Evolutionary conservation across 2,113 vertebrate genomes (phyloP), one percentile per base, ranked within the genome.

Genomic region (Lonchura striata): DNA sequence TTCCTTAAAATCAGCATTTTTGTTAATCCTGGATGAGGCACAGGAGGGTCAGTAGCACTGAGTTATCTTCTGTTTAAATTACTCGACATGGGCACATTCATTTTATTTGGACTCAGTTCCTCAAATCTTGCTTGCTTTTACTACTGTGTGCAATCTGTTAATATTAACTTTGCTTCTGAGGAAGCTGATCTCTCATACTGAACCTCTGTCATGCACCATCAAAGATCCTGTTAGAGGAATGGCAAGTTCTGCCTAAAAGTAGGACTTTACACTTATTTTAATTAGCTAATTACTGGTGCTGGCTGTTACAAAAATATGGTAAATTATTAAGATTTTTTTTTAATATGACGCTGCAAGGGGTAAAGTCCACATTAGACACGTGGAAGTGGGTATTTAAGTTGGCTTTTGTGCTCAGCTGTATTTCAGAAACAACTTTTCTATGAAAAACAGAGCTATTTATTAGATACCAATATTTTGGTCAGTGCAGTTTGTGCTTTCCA

Each of bases 81-180:
- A 15, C 60, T 21, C 78, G 82, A 61, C 85, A 31, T 0, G 46
- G 75, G 24, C 79, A 70, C 1, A 1, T 63, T 95, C 16, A 4
- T 83, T 91, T 78, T 49, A 35, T 93, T 95, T 96, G 94, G 50
- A 54, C 35, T 64, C 74, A 86, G 4, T 70, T 90, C 76, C 31
- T 90, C 77, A 72, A 31, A 49, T 82, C 88, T 25, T 49, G 60
- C 27, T 2, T 69, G 59, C 37, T 56, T 90, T 81, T 88, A 54
- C 68, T 86, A 2, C 85, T 90, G 90, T 78, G 82, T 92, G 79
- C 86, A 46, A 53, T 90, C 95, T 96, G 95, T 96, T 97, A 97
- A 97, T 95, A 96, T 96, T 97, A 96, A 96, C 94, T 93, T 81
- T 7, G 41, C 71, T 83, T 24, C 76, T 57, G 74, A 75, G 80